These are phyloP conservation scores for Channa argus DNA, from an alignment of 2,113 vertebrate species.

Conservation along the genomic window DNA sequence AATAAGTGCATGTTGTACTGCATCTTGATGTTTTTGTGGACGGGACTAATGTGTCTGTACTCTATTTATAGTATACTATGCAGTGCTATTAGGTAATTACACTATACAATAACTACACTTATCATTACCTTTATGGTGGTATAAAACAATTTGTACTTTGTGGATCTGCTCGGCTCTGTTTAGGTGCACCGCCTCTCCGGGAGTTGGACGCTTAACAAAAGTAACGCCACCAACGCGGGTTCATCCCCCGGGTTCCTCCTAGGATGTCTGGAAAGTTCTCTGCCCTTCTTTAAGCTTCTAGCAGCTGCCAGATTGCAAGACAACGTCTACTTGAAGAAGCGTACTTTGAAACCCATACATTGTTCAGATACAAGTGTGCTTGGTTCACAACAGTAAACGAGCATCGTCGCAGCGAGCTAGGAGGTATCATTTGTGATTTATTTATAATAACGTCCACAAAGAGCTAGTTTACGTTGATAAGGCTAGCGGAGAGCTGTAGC, in stretches of 20 bases:
- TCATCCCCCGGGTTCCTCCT: constrained; percentile 20
- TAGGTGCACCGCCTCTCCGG: constrained; percentile 38
- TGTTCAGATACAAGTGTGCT: neutral
- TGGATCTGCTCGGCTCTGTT: accelerated
- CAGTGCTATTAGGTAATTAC: accelerated
- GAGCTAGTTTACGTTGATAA: neutral
- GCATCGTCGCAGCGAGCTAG: neutral
- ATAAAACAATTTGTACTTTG: neutral
- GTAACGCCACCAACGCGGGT: neutral
- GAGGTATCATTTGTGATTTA: neutral
- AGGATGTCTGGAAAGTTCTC: constrained; percentile 84
- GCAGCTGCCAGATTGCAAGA: constrained; percentile 12
- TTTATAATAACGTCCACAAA: neutral
- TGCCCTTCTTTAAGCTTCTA: constrained; percentile 63
- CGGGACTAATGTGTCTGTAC: neutral
- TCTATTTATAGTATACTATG: accelerated
- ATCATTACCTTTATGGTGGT: accelerated
- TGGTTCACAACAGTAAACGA: neutral
- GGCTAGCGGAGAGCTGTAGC: neutral
- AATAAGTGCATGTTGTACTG: neutral
- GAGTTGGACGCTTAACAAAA: accelerated
- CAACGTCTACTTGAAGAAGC: constrained; percentile 46
- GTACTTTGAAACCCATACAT: accelerated
- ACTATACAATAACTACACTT: accelerated
- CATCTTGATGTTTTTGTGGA: accelerated